These are phyloP conservation scores for Wasmannia auropunctata DNA, from an alignment of 1,140 invertebrate genomes.

Conservation along the genomic window DNA sequence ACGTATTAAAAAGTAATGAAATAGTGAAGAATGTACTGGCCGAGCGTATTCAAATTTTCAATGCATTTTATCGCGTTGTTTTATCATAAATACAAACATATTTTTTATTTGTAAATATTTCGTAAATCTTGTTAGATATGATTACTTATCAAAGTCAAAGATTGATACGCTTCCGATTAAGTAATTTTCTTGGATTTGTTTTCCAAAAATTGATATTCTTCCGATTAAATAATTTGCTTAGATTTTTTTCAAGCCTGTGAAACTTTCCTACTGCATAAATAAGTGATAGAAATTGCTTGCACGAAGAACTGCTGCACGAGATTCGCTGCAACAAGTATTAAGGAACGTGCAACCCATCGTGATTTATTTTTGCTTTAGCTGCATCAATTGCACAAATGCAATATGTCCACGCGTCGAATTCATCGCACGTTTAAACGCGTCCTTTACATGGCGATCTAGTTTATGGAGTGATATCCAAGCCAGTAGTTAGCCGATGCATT, in stretches of 20 bases:
- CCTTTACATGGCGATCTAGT: conserved; percentile 44
- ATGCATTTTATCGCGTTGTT: too few species aligned
- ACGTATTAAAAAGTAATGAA: conserved; percentile 10
- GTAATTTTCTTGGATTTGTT: neutral
- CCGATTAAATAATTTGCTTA: too few species aligned
- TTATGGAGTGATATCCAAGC: conserved; percentile 54
- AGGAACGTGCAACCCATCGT: neutral
- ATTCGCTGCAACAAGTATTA: neutral
- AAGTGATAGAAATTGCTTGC: neutral
- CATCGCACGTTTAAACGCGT: conserved; percentile 28
- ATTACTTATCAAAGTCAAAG: neutral
- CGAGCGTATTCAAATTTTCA: neutral
- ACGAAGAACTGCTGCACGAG: neutral
- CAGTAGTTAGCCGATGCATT: conserved; percentile 54
- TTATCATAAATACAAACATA: neutral
- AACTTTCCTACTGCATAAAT: neutral
- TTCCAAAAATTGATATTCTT: too few species aligned
- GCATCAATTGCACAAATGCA: neutral
- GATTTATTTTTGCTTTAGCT: neutral
- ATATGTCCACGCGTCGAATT: conserved; percentile 3
- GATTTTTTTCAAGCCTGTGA: neutral
- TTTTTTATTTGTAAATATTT: neutral
- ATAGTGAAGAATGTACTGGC: neutral
- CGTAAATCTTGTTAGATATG: neutral
- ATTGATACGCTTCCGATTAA: neutral